Evolutionary conservation across 2,888 invertebrate genomes (phyloP), one percentile per base, ranked within the genome.

Genomic region (Xanthia togata): DNA sequence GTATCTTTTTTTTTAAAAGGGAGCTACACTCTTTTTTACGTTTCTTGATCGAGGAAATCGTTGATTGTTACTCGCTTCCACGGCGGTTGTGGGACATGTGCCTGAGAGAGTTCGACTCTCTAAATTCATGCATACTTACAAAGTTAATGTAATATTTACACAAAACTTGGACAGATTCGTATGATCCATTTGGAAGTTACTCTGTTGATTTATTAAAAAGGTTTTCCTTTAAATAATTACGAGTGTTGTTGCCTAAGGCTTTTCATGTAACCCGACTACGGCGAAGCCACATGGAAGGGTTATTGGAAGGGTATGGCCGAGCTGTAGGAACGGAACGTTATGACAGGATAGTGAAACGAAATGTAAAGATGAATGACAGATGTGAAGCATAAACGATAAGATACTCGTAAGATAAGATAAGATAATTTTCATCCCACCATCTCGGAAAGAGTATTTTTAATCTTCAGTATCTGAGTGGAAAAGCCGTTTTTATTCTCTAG

Each of bases 91-190:
- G 23, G 0, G 5, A 62, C 41, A 2, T 23, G 3, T 26, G 14
- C 62, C 9, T 17, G 1, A 23, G 11, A 23, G 55, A 76, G 55
- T 47, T 57, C 62, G 31, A n/a, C 38, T 70, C 35, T 0, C 4
- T 41, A 60, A 68, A 60, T 68, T 76, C 77, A 77, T 57, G 71
- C 63, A 63, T 50, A 79, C 77, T 71, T 70, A 62, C 12, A 5
- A 79, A 77, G 4, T 77, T 14, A 4, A 57, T 77, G 38, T 79
- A 79, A 77, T 70, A 77, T 77, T 77, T 20, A 77, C 31, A 38
- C n/a, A 20, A n/a, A 79, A 77, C 62, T 70, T 77, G 14, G 14
- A 57, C 47, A 4, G 79, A 70, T 63, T 47, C 55, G 38, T 14
- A 1, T 62, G 17, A 70, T 70, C 77, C 79, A 71, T 77, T 70